Conservation (phyloP, 2,888 invertebrate genomes). For the Plemyria rubiginata region DNA sequence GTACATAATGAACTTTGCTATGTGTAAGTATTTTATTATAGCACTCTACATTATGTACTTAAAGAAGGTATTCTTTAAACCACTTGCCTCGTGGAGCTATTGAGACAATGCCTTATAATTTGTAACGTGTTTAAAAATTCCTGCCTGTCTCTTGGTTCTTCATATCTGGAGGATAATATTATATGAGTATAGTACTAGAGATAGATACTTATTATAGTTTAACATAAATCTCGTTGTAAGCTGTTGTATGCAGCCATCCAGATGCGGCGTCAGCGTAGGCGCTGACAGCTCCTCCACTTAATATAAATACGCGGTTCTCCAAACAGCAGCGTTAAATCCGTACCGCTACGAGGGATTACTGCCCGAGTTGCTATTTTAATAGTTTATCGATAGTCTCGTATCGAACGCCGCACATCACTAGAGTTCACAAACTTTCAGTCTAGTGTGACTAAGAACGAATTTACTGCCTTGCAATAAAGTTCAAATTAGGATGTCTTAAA, state of each 20-base stretch:
- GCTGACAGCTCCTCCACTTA: slow-evolving; percentile 83
- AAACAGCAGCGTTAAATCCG: slow-evolving; percentile 78
- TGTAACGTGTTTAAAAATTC: not conserved
- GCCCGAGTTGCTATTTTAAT: slow-evolving; percentile 68
- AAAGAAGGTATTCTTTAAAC: too few species aligned
- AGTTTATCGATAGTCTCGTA: slow-evolving; percentile 67
- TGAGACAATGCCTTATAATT: too few species aligned
- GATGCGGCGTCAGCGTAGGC: slow-evolving; percentile 74
- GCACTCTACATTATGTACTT: too few species aligned
- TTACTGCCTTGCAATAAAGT: slow-evolving; percentile 47
- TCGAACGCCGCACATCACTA: slow-evolving; percentile 56
- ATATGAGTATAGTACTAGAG: not conserved
- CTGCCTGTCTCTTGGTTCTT: not conserved
- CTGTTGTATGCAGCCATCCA: slow-evolving; percentile 78
- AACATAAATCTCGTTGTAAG: slow-evolving; percentile 40
- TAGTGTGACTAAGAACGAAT: slow-evolving; percentile 45
- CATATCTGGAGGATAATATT: not conserved
- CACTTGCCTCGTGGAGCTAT: too few species aligned
- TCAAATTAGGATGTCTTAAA: slow-evolving; percentile 44
- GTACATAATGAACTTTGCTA: too few species aligned
- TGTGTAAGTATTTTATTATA: too few species aligned
- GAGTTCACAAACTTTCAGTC: slow-evolving; percentile 41
- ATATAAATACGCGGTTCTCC: slow-evolving; percentile 81
- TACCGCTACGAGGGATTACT: slow-evolving; percentile 62
- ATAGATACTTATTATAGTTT: slow-evolving; percentile 1